These are phyloP conservation scores for Syrphus vitripennis DNA, from an alignment of 2,888 invertebrate species.

Conservation along the genomic window DNA sequence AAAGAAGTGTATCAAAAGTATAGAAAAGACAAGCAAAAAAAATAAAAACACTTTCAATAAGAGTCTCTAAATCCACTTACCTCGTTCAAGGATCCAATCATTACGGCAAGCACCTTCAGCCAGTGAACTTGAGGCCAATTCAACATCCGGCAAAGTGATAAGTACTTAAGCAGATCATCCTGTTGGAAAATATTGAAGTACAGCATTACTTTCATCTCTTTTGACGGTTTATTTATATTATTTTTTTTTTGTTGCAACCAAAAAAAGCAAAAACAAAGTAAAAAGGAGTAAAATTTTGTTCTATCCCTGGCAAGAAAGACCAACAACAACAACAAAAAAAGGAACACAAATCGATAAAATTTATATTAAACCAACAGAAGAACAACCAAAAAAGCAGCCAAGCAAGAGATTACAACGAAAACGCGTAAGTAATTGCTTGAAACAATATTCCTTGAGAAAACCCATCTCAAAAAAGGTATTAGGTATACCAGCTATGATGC, in stretches of 20 bases:
- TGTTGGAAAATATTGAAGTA: conserved; percentile 63
- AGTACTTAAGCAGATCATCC: conserved; percentile 82
- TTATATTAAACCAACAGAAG: conserved; percentile 24
- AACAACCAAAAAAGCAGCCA: conserved; percentile 19
- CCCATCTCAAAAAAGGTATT: neutral
- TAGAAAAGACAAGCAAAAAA: neutral
- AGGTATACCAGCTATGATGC: neutral
- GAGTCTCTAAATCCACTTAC: conserved; percentile 78
- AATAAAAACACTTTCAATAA: conserved; percentile 13
- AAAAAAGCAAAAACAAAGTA: neutral
- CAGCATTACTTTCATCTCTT: conserved; percentile 7
- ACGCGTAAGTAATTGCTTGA: conserved; percentile 65
- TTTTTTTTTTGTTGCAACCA: neutral
- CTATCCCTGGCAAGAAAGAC: neutral
- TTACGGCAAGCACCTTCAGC: conserved; percentile 88
- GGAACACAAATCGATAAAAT: conserved; percentile 38
- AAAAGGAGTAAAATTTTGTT: neutral
- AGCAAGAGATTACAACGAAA: conserved; percentile 30
- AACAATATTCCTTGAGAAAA: conserved; percentile 22
- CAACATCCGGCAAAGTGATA: conserved; percentile 85
- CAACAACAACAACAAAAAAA: neutral
- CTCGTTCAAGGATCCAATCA: conserved; percentile 86
- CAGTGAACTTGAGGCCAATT: conserved; percentile 84
- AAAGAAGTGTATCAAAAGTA: neutral
- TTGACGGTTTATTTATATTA: no score